Percentiles rank a stretch among this genome's conserved stretches.
These are phyloP conservation scores for Drosophila burlai DNA, from an alignment of 1,140 invertebrate genomes.

Conservation along the genomic window DNA sequence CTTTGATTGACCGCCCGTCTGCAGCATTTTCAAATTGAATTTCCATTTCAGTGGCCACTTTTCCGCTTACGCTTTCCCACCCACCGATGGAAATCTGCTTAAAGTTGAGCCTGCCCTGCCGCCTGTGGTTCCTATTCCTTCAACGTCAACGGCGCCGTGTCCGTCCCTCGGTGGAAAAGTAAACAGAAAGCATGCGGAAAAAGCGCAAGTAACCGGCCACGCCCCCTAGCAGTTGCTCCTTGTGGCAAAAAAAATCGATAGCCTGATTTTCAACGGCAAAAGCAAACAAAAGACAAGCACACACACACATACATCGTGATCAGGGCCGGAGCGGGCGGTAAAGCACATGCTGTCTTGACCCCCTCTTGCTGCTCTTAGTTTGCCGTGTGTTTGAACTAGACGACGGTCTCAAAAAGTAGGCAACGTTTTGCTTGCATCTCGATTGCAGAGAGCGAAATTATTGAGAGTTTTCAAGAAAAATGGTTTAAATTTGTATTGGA, in stretches of 20 bases:
- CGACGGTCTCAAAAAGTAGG: conserved; percentile 50
- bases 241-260: conserved; percentile 52
- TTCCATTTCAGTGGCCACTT: conserved; percentile 48
- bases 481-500: too few species aligned
- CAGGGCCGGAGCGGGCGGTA: background rate
- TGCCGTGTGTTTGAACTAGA: conserved; percentile 40
- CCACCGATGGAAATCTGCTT: conserved; percentile 33
- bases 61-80: conserved; percentile 3
- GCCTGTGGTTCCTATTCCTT: conserved; percentile 2
- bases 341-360: conserved; percentile 19
- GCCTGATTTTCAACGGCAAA: conserved; percentile 61
- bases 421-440: conserved; percentile 41
- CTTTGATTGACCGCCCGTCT: conserved; percentile 42
- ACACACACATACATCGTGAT: conserved; percentile 13
- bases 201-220: conserved; percentile 52
- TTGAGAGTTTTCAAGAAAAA: background rate
- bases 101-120: conserved; percentile 21
- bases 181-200: conserved; percentile 42
- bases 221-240: conserved; percentile 13
- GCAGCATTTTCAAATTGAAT: conserved; percentile 50
- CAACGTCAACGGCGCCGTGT: conserved; percentile 8
- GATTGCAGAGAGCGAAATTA: conserved; percentile 1
- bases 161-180: conserved; percentile 21
- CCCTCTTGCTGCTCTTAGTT: background rate
- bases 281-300: conserved; percentile 53